Percentiles rank a stretch among this genome's conserved stretches.
phyloP scores from a whole-genome alignment of 2,113 vertebrate species.

The Aphyosemion australe region DNA sequence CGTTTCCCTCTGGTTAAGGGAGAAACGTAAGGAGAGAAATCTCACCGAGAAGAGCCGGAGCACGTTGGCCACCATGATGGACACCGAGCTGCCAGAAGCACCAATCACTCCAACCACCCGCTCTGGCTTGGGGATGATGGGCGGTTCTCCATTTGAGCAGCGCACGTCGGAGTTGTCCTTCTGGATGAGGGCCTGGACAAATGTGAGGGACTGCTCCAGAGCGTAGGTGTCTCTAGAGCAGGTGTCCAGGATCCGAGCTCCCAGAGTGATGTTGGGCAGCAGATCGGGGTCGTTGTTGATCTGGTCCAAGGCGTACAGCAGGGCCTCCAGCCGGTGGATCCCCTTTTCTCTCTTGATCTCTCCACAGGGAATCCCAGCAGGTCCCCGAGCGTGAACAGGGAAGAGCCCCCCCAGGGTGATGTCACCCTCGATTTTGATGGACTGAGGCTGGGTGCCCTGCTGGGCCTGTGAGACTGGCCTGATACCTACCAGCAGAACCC shows the following conservation, averaged over 20 bases:
- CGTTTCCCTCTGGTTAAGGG: neutral
- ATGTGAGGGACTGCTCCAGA: conserved; percentile 90
- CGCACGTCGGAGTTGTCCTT: conserved; percentile 82
- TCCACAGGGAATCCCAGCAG: conserved; percentile 84
- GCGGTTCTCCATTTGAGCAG: conserved; percentile 84
- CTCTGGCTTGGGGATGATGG: conserved; percentile 85
- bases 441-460: conserved; percentile 77
- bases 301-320: conserved; percentile 91
- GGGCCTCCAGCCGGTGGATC: conserved; percentile 90
- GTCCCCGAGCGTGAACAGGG: conserved; percentile 86
- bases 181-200: conserved; percentile 90
- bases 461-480: conserved; percentile 47
- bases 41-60: conserved; percentile 87
- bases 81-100: conserved; percentile 86
- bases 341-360: conserved; percentile 90
- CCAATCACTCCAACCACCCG: conserved; percentile 89
- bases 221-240: conserved; percentile 92
- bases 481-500: conserved; percentile 58
- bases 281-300: conserved; percentile 88
- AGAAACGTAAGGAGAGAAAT: neutral
- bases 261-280: conserved; percentile 89
- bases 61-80: conserved; percentile 94
- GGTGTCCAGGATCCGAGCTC: conserved; percentile 89
- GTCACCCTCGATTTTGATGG: conserved; percentile 88
- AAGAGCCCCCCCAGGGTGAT: conserved; percentile 90